Conservation (phyloP, 2,113 vertebrate species). For the Haemorhous mexicanus region DNA sequence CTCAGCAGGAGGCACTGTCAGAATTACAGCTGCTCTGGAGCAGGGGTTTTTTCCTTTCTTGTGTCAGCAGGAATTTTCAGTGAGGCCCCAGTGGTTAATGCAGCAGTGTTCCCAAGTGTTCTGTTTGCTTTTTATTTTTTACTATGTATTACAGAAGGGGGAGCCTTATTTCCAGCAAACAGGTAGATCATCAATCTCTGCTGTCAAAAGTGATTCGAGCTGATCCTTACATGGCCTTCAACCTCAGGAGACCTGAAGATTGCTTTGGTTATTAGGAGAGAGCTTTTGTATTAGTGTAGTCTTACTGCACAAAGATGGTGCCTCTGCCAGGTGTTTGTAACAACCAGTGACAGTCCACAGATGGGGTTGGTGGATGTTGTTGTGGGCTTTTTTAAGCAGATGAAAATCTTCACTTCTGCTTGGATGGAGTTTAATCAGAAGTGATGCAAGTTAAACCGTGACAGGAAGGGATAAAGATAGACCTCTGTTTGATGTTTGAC, state of each 20-base stretch:
- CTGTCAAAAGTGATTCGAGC: neutral
- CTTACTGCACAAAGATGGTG: neutral
- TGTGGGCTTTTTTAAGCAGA: neutral
- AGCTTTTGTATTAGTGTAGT: neutral
- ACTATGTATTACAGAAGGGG: neutral
- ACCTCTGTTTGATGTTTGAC: neutral
- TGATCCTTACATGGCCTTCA: neutral
- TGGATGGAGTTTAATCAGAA: neutral
- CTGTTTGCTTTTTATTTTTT: neutral
- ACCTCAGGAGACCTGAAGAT: neutral
- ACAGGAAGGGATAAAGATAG: neutral
- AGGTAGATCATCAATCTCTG: neutral
- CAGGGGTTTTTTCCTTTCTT: neutral
- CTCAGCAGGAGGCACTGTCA: neutral
- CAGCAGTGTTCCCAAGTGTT: neutral
- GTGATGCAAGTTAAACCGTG: neutral
- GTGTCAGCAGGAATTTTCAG: neutral
- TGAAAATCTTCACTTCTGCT: neutral
- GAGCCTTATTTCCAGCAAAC: neutral
- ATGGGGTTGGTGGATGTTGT: neutral
- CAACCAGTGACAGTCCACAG: neutral
- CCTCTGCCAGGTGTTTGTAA: neutral
- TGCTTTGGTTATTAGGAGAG: neutral
- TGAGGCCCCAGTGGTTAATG: neutral
- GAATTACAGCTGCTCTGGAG: neutral